Conservation (phyloP, 2,113 vertebrate genomes). For the Cettia cetti region DNA sequence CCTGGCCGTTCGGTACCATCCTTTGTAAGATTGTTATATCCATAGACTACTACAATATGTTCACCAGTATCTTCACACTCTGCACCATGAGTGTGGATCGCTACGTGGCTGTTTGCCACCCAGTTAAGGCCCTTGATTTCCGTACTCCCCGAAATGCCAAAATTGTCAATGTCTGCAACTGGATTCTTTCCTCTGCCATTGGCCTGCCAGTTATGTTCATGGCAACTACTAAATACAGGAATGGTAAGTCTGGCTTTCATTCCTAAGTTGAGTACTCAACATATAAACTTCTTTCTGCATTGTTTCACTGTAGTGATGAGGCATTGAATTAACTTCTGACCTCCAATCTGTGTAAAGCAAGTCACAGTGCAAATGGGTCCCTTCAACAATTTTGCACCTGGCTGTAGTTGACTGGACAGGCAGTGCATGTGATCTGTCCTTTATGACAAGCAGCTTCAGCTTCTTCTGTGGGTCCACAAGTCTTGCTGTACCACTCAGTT, state of each 20-base stretch:
- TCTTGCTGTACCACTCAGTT: neutral
- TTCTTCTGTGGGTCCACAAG: fast-evolving
- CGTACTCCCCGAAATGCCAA: slow-evolving; percentile 95
- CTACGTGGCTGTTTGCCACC: slow-evolving; percentile 96
- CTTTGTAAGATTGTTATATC: slow-evolving; percentile 96
- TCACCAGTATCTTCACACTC: slow-evolving; percentile 98
- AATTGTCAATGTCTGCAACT: slow-evolving; percentile 97
- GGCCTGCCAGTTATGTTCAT: slow-evolving; percentile 98
- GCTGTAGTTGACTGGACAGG: neutral
- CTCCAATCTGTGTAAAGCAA: neutral
- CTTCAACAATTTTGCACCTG: neutral
- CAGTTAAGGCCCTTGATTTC: slow-evolving; percentile 95
- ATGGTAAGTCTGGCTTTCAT: slow-evolving; percentile 67
- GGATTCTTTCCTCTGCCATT: slow-evolving; percentile 97
- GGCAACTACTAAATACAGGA: slow-evolving; percentile 84
- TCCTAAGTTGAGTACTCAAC: neutral
- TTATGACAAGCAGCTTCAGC: neutral
- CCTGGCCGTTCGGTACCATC: slow-evolving; percentile 93
- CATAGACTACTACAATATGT: slow-evolving; percentile 99
- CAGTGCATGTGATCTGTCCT: neutral
- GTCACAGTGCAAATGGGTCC: neutral
- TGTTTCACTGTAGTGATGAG: neutral
- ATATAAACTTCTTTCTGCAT: neutral
- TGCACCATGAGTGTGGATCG: slow-evolving; percentile 99
- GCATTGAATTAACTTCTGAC: neutral